Evolutionary conservation across 2,113 vertebrate genomes (phyloP), one percentile per base, ranked within the genome.

Genomic region (Glaucidium brasilianum): DNA sequence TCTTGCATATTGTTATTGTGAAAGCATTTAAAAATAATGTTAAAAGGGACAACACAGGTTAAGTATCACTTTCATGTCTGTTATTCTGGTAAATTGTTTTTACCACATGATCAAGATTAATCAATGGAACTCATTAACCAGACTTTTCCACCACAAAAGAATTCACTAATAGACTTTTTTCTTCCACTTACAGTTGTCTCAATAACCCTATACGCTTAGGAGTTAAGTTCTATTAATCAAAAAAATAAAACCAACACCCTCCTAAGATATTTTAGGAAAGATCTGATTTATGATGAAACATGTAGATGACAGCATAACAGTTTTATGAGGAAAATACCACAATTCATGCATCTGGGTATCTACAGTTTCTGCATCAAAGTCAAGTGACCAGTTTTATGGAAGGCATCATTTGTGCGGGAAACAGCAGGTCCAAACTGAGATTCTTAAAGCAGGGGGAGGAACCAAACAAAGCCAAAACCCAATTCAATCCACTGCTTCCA

Each of bases 11-110:
- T 75, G 10, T 39, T 94, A 83, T 53, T 58, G 30, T 87, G 56
- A 92, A 94, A 85, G 87, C 12, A 67, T 32, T 91, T 10, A 95
- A 77, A 95, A 95, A 93, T 88, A 89, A 15, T 53, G n/a, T 45
- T 79, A 86, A 88, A 90, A 82, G 34, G 37, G 69, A 39, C 30
- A 90, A 73, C 10, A 76, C 64, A 87, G 71, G 60, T 84, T 92
- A 45, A 87, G 30, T 62, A 79, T 76, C 32, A 41, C 26, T 69
- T 93, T 68, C 80, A 64, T 68, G 80, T 75, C 90, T 63, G n/a
- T 37, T 78, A 69, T 67, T 78, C 45, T 82, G 63, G 88, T 88
- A 21, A 72, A 52, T 37, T 63, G 56, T 37, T 78, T 91, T 88
- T 52, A 92, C 17, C 58, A 87, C 34, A 85, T 56, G 59, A 66